Evolutionary conservation across 2,797 vertebrate species (phyloP), one percentile per base, ranked within the genome.

Genomic region (Leptodactylus fallax): DNA sequence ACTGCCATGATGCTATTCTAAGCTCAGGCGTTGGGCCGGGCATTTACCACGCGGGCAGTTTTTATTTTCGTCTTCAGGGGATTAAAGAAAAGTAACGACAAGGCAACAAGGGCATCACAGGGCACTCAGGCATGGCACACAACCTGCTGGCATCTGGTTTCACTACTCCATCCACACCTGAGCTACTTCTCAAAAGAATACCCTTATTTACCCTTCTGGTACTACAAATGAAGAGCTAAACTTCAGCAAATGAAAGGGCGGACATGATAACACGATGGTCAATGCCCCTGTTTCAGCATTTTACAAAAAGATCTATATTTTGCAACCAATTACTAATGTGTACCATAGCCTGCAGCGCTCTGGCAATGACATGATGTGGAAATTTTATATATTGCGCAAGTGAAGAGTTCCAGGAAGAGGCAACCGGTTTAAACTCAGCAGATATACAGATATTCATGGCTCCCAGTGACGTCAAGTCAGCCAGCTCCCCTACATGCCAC

Each of bases 401-500:
- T 17, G 10, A 21, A 14, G 27, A 45, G 47, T 87, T 83, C 86
- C 86, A 83, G 86, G 86, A 87, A 87, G 47, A 76, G 80, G 47
- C 11, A 19, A 49, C 47, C 67, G 80, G 45, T 53, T 51, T 23
- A 63, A 86, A 80, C 36, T 19, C 51, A 67, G 23, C 51, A 79
- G 47, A 27, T 69, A 8, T 16, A 55, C 23, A 60, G 53, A 79
- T 63, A 36, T 77, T 83, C 81, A 78, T 79, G 47, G 36, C 47
- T 63, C 13, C 12, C 47, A 45, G 53, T 84, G 79, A 89, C 85
- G 80, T 91, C 92, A 87, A 87, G 69, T 90, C 87, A 94, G 51
- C 76, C 74, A 55, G 83, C 56, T 81, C 83, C 67, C 94, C 94
- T 93, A 93, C 19, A 79, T 96, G 96, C 95, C 96, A 96, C 95